phyloP scores from a whole-genome alignment of 2,797 vertebrate species.

The Rousettus madagascariensis region DNA sequence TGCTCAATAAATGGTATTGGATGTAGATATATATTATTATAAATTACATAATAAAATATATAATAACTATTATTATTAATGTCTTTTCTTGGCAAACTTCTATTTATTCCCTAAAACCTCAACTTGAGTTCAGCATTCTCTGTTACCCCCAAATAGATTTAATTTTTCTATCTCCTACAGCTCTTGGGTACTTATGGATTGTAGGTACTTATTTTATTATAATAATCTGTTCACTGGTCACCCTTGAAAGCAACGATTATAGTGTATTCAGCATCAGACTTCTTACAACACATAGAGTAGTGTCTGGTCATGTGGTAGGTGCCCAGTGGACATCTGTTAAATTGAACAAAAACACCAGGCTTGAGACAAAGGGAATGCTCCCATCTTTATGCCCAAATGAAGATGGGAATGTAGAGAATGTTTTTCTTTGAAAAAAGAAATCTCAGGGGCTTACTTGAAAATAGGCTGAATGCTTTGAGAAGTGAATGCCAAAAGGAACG shows the following conservation, averaged over 20 bases:
- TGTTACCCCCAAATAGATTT: background rate
- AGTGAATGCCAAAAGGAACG: conserved; percentile 61
- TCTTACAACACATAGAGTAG: background rate
- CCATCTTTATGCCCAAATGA: conserved; percentile 65
- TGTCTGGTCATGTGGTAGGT: background rate
- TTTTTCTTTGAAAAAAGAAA: conserved; percentile 77
- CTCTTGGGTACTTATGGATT: background rate
- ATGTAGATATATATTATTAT: background rate
- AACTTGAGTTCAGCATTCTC: background rate
- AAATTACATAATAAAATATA: background rate
- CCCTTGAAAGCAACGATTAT: background rate
- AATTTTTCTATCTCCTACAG: background rate
- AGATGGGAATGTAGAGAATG: conserved; percentile 81
- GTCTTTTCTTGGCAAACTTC: background rate
- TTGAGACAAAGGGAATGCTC: conserved; percentile 42
- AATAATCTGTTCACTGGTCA: background rate
- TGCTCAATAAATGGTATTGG: background rate
- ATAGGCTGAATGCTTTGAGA: conserved; percentile 60
- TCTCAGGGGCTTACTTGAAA: conserved; percentile 76
- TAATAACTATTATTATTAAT: background rate
- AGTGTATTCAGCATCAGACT: background rate
- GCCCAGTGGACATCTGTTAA: background rate
- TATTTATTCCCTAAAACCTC: background rate
- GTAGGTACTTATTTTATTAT: background rate
- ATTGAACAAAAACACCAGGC: conserved; percentile 7